Conservation (phyloP, 2,888 invertebrate species). For the Epiblema foenella region DNA sequence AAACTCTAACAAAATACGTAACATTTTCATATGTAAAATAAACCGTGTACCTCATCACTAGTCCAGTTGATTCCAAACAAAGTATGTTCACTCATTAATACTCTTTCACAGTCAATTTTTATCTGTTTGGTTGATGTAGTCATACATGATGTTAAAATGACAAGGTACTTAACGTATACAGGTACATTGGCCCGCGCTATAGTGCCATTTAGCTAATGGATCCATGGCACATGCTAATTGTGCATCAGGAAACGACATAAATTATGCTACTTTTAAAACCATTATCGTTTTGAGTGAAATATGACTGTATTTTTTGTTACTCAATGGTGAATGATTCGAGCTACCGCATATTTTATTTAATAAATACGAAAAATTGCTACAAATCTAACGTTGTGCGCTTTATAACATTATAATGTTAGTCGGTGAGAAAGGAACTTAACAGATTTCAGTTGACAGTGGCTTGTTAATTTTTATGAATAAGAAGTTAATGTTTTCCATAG, state of each 20-base stretch:
- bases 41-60: slow-evolving; percentile 9
- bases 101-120: slow-evolving; percentile 16
- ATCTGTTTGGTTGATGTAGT: not conserved
- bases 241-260: slow-evolving; percentile 59
- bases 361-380: too few relatives aligned
- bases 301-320: slow-evolving; percentile 37
- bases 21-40: slow-evolving; percentile 10
- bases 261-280: slow-evolving; percentile 51
- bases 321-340: slow-evolving; percentile 18
- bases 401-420: too few relatives aligned
- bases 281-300: slow-evolving; percentile 44
- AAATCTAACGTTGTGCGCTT: too few relatives aligned
- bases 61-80: not conserved
- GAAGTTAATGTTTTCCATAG: too few relatives aligned
- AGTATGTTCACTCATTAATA: not conserved
- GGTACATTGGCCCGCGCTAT: slow-evolving; percentile 23
- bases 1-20: not conserved
- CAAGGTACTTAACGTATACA: slow-evolving; percentile 39
- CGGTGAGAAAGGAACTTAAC: too few relatives aligned
- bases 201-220: slow-evolving; percentile 60
- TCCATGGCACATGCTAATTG: slow-evolving; percentile 70
- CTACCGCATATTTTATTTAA: not conserved
- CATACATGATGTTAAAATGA: slow-evolving; percentile 21
- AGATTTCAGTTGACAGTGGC: too few relatives aligned
- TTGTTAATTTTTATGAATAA: too few relatives aligned